Evolutionary conservation across 2,113 vertebrate genomes (phyloP).

Genomic region (Aptenodytes patagonicus): DNA sequence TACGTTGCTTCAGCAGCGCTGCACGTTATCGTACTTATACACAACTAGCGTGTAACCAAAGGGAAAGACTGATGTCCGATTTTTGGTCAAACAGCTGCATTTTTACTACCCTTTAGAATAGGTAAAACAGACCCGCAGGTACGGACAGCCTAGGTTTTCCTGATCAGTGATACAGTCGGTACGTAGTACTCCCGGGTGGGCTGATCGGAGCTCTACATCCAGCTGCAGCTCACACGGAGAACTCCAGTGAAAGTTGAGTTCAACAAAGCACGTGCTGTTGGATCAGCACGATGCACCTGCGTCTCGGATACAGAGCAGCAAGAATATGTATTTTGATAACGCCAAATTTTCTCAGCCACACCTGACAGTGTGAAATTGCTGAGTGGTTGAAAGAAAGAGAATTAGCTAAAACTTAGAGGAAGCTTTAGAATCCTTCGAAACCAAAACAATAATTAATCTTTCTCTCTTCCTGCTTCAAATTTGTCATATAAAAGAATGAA

Average conservation of each 20-base stretch:
- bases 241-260: not conserved
- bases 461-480: not conserved
- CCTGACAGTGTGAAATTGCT: not conserved
- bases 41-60: not conserved
- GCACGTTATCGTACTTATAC: rapidly evolving
- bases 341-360: not conserved
- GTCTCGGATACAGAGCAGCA: not conserved
- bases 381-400: not conserved
- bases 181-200: not conserved
- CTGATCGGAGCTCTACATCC: not conserved
- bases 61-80: not conserved
- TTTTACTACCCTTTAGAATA: not conserved
- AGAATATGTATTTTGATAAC: not conserved
- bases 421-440: not conserved
- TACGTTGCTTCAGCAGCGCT: not conserved
- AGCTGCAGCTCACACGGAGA: not conserved
- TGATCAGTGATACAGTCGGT: rapidly evolving
- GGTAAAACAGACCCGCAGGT: not conserved
- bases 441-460: not conserved
- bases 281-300: not conserved
- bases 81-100: not conserved
- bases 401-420: not conserved
- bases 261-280: not conserved
- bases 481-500: not conserved
- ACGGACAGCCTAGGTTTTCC: not conserved